Conservation (phyloP, 2,888 invertebrate genomes). For the Alsophila aescularia region DNA sequence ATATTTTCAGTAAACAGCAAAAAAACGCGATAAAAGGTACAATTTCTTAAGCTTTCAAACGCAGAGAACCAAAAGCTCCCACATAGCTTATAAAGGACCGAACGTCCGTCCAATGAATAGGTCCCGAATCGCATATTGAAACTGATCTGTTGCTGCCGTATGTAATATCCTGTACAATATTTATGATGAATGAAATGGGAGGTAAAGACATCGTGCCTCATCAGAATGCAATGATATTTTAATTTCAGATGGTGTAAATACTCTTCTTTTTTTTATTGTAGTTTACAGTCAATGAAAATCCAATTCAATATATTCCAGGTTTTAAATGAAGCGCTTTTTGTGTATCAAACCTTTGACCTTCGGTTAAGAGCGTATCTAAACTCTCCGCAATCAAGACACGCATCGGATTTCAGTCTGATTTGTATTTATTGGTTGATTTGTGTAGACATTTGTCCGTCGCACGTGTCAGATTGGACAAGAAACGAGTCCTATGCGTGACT, state of each 20-base stretch:
- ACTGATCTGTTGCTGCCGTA: background rate
- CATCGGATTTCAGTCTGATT: constrained; percentile 1
- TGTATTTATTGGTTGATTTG: constrained; percentile 3
- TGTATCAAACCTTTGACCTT: background rate
- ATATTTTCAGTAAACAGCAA: background rate
- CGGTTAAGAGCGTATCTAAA: background rate
- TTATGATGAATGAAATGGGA: too few relatives aligned
- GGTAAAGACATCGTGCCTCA: too few relatives aligned
- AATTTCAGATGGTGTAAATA: too few relatives aligned
- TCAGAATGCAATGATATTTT: too few relatives aligned
- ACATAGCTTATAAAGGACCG: background rate
- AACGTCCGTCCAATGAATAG: background rate
- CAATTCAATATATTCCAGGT: background rate
- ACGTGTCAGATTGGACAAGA: constrained; percentile 2
- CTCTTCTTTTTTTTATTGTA: too few relatives aligned
- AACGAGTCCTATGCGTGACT: background rate
- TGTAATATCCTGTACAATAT: too few relatives aligned
- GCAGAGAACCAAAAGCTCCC: background rate
- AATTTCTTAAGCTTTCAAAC: background rate
- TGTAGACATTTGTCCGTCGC: constrained; percentile 1
- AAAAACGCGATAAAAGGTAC: background rate
- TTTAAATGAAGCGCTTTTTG: background rate
- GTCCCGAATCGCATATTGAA: background rate
- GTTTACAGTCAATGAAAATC: too few relatives aligned
- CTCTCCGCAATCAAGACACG: constrained; percentile 5